Conservation (phyloP, 2,888 invertebrate genomes). For the Galerucella calmariensis region DNA sequence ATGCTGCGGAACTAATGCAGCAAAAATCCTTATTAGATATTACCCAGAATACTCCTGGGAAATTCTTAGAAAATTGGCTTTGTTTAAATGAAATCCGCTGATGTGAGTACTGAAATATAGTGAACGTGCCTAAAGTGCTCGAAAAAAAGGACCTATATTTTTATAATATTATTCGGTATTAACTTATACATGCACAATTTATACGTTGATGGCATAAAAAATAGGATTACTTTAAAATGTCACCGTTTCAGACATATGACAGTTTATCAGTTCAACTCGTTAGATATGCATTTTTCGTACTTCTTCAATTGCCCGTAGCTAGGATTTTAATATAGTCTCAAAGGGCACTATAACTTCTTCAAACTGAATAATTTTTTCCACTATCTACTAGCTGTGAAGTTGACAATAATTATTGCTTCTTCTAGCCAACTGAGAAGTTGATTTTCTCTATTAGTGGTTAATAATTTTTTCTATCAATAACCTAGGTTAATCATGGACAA, state of each 20-base stretch:
- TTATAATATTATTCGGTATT: background rate
- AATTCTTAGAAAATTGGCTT: conserved; percentile 19
- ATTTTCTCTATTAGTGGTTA: no score
- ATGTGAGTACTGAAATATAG: background rate
- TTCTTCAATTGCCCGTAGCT: background rate
- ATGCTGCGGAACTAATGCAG: background rate
- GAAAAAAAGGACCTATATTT: background rate
- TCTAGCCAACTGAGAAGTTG: no score
- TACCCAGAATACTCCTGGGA: conserved; percentile 11
- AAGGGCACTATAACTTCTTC: background rate
- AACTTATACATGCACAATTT: background rate
- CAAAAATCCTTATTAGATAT: conserved; percentile 1
- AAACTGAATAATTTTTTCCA: background rate
- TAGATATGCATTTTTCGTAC: background rate
- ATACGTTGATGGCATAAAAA: background rate
- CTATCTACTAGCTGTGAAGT: no score
- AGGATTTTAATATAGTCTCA: background rate
- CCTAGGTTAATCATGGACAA: no score
- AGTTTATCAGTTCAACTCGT: background rate
- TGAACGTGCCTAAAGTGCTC: no score
- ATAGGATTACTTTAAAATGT: background rate
- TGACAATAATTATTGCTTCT: no score
- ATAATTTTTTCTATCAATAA: no score
- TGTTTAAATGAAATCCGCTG: conserved; percentile 6
- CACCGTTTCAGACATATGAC: background rate